A percentile compares a stretch with the other conserved stretches of the same genome.
Conservation (phyloP, 1,140 invertebrate species). For the Cherax quadricarinatus region DNA sequence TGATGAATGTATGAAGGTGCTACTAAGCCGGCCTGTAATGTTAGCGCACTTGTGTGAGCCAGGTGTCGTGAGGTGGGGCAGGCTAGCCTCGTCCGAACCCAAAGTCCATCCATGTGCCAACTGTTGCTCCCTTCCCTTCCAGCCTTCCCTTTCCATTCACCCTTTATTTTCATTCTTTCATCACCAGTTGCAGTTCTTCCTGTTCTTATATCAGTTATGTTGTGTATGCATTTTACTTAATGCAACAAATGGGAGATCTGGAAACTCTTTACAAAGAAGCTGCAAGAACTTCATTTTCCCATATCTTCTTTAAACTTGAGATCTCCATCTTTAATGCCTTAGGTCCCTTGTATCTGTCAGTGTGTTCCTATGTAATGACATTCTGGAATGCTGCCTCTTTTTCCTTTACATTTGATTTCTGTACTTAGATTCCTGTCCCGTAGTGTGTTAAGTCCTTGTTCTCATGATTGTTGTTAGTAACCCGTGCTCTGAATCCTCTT, state of each 20-base stretch:
- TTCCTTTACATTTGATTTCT: not conserved
- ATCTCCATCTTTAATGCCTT: not conserved
- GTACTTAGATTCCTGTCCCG: not conserved
- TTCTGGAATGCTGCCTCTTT: not conserved
- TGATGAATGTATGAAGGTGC: constrained; percentile 30
- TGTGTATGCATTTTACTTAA: not conserved
- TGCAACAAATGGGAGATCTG: not conserved
- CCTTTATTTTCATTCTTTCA: not conserved
- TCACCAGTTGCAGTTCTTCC: not conserved
- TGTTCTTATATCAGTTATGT: not conserved
- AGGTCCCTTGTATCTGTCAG: not conserved
- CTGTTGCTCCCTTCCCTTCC: constrained; percentile 31
- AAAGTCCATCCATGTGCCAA: constrained; percentile 68
- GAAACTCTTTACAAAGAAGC: not conserved
- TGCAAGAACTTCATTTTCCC: not conserved
- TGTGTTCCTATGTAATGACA: not conserved
- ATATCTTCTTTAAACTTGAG: not conserved
- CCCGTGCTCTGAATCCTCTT: not conserved
- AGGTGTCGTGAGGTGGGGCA: constrained; percentile 25
- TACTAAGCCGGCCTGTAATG: constrained; percentile 50
- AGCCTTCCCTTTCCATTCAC: not conserved
- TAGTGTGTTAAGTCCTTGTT: not conserved
- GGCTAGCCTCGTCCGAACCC: constrained; percentile 60
- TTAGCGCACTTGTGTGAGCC: constrained; percentile 47
- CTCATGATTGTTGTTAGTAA: not conserved